Evolutionary conservation across 2,888 invertebrate species (phyloP).

Genomic region (Ormyrus rosae): DNA sequence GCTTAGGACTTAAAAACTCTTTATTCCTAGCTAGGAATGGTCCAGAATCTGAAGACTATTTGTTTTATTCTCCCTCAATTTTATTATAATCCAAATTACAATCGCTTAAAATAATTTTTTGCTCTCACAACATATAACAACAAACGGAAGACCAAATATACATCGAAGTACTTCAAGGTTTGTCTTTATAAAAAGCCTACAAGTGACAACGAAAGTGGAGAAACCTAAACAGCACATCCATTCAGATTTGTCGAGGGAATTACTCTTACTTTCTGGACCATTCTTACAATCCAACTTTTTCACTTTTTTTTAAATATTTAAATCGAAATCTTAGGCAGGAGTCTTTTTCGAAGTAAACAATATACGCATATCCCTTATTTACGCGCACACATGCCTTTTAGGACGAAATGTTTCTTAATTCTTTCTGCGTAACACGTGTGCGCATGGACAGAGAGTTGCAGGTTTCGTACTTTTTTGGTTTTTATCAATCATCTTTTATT

Average conservation of each 20-base stretch:
- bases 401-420: conserved; percentile 53
- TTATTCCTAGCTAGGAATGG: conserved; percentile 68
- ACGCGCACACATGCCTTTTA: conserved; percentile 41
- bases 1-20: conserved; percentile 69
- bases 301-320: conserved; percentile 49
- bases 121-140: conserved; percentile 15
- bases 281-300: conserved; percentile 47
- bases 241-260: conserved; percentile 1
- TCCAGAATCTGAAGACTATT: conserved; percentile 58
- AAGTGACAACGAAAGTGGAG: conserved; percentile 21
- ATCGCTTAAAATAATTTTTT: conserved; percentile 27
- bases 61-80: conserved; percentile 13
- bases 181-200: conserved; percentile 39
- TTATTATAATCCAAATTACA: conserved; percentile 17
- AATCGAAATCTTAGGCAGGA: conserved; percentile 58
- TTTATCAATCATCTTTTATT: conserved; percentile 9
- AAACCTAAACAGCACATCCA: conserved; percentile 21
- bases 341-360: conserved; percentile 55
- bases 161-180: conserved; percentile 28
- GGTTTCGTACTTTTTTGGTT: conserved; percentile 36
- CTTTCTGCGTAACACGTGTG: conserved; percentile 58
- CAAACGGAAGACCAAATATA: conserved; percentile 52
- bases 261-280: conserved; percentile 49
- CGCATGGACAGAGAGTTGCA: conserved; percentile 62
- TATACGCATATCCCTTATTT: conserved; percentile 47